Evolutionary conservation across 1,140 invertebrate species (phyloP).

Genomic region (Orius laevigatus): DNA sequence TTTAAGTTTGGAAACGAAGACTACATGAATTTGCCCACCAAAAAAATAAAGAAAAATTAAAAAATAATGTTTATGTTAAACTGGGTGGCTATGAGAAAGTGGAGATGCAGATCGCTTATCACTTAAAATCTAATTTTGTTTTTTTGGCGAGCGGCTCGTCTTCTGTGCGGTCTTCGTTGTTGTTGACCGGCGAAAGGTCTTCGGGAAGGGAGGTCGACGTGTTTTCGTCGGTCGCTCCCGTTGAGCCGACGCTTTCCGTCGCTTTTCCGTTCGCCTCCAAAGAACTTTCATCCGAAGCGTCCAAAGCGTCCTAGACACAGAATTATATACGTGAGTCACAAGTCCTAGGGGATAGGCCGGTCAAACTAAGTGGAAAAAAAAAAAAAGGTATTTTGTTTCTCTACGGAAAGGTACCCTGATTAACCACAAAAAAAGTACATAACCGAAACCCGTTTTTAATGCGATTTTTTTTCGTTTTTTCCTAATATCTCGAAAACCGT

Average conservation of each 20-base stretch:
- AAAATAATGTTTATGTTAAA: neutral
- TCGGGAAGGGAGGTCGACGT: slow-evolving; percentile 16
- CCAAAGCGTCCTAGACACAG: slow-evolving; percentile 7
- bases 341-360: neutral
- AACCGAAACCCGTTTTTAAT: neutral
- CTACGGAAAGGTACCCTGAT: too few species aligned
- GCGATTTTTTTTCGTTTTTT: too few species aligned
- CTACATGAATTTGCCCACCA: neutral
- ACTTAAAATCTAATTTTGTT: slow-evolving; percentile 17
- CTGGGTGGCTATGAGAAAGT: neutral
- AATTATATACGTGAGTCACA: neutral
- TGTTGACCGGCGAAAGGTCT: slow-evolving; percentile 11
- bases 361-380: neutral
- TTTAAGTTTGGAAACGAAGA: neutral
- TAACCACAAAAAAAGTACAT: neutral
- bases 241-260: slow-evolving; percentile 3
- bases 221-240: slow-evolving; percentile 15
- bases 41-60: slow-evolving; percentile 5
- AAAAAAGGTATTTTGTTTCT: too few species aligned
- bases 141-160: slow-evolving; percentile 18
- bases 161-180: slow-evolving; percentile 6
- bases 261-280: slow-evolving; percentile 16
- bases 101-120: slow-evolving; percentile 8
- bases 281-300: slow-evolving; percentile 10
- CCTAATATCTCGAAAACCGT: too few species aligned